A percentile compares a stretch with the other conserved stretches of the same genome.
phyloP scores from a whole-genome alignment of 2,888 invertebrate species.

The Drosophila cyrtoloma region DNA sequence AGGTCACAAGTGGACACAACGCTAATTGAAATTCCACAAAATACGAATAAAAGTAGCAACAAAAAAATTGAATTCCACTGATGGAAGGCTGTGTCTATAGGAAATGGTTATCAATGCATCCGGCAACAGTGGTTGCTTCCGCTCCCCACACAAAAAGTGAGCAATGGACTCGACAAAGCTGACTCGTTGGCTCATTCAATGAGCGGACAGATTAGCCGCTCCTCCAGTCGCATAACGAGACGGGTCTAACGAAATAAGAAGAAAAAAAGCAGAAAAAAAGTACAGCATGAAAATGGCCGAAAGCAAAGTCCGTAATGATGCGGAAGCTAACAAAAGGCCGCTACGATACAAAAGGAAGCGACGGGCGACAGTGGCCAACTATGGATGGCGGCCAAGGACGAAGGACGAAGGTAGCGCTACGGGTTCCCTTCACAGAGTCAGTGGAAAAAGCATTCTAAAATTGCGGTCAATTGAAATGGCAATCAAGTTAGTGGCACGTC shows the following conservation, averaged over 20 bases:
- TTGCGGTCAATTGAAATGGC: constrained; percentile 81
- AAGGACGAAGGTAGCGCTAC: constrained; percentile 1
- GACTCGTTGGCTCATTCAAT: constrained; percentile 55
- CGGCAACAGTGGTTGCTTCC: constrained; percentile 70
- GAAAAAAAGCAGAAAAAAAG: neutral
- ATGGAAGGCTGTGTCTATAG: constrained; percentile 30
- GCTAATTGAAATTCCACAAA: constrained; percentile 72
- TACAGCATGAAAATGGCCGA: constrained; percentile 51
- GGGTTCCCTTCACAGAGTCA: constrained; percentile 5
- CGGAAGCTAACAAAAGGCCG: constrained; percentile 76
- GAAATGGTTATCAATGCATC: constrained; percentile 80
- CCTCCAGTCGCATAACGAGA: constrained; percentile 48
- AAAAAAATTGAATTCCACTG: constrained; percentile 35
- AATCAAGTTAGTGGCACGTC: constrained; percentile 79
- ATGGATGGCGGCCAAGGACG: constrained; percentile 26
- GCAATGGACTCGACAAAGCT: constrained; percentile 26
- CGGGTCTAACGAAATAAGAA: constrained; percentile 8
- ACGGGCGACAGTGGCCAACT: constrained; percentile 32
- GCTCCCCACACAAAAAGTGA: constrained; percentile 31
- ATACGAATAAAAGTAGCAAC: constrained; percentile 26
- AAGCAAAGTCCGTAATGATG: constrained; percentile 74
- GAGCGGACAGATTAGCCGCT: constrained; percentile 71
- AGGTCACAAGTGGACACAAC: constrained; percentile 27
- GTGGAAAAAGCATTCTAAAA: constrained; percentile 68
- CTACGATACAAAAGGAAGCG: constrained; percentile 62